Percentiles rank a stretch among this genome's conserved stretches.
Evolutionary conservation across 2,113 vertebrate genomes (phyloP).

Genomic region (Nerophis ophidion): DNA sequence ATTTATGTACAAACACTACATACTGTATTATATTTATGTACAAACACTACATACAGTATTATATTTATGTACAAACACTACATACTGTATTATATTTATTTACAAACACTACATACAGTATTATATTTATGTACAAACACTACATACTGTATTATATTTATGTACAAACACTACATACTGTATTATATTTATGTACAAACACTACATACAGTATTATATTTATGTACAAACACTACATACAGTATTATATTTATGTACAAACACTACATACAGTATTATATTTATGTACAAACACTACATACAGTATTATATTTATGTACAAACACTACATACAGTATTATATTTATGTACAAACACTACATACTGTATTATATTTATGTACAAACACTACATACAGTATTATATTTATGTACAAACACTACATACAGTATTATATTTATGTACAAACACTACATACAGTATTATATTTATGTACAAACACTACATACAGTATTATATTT

Average conservation of each 20-base stretch:
- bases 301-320: conserved; percentile 58
- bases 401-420: conserved; percentile 66
- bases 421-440: conserved; percentile 58
- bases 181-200: conserved; percentile 64
- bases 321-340: conserved; percentile 53
- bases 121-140: conserved; percentile 66
- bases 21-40: conserved; percentile 58
- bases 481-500: conserved; percentile 55
- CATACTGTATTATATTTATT: conserved; percentile 58
- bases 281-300: conserved; percentile 67
- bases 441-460: conserved; percentile 57
- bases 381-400: conserved; percentile 54
- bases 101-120: conserved; percentile 56
- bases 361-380: conserved; percentile 58
- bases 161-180: conserved; percentile 60
- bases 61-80: conserved; percentile 66
- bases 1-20: conserved; percentile 67
- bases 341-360: conserved; percentile 66
- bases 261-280: conserved; percentile 50
- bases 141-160: conserved; percentile 56
- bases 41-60: conserved; percentile 52
- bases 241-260: conserved; percentile 62
- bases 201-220: conserved; percentile 53
- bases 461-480: conserved; percentile 65
- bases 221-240: conserved; percentile 64